Conservation (phyloP, 2,888 invertebrate genomes). For the Listrodromus nycthemerus region DNA sequence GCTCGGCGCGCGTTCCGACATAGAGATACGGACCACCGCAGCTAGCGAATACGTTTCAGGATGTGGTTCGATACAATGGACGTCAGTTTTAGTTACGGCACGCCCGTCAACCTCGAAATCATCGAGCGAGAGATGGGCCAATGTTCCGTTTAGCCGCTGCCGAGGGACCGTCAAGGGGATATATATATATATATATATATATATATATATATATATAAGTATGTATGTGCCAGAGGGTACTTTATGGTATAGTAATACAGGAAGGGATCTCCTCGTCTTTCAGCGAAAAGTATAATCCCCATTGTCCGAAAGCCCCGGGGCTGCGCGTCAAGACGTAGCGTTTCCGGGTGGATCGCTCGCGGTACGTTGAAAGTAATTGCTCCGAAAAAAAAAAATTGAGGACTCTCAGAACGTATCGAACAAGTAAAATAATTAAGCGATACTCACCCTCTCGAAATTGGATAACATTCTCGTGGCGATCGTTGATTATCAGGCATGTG, state of each 20-base stretch:
- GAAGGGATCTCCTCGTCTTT: conserved; percentile 55
- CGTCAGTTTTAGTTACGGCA: conserved; percentile 82
- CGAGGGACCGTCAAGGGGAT: conserved; percentile 59
- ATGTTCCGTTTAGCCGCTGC: conserved; percentile 71
- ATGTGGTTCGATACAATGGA: conserved; percentile 79
- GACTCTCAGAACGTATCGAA: background rate
- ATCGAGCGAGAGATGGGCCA: conserved; percentile 75
- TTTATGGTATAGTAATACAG: conserved; percentile 56
- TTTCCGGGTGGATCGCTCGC: conserved; percentile 31
- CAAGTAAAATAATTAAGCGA: conserved; percentile 11
- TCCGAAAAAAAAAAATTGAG: background rate
- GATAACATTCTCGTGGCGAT: conserved; percentile 86
- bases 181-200: conserved; percentile 53
- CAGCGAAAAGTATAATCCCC: conserved; percentile 59
- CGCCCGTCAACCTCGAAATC: conserved; percentile 78
- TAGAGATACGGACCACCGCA: conserved; percentile 42
- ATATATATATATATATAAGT: background rate
- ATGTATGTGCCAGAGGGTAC: conserved; percentile 30
- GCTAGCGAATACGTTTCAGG: conserved; percentile 67
- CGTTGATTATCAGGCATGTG: conserved; percentile 86
- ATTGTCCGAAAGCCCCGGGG: conserved; percentile 40
- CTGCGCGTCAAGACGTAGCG: conserved; percentile 5
- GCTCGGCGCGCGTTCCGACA: conserved; percentile 43
- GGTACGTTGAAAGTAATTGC: conserved; percentile 44
- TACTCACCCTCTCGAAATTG: conserved; percentile 87